Evolutionary conservation across 2,888 invertebrate genomes (phyloP).

Genomic region (Parelbella ahira): DNA sequence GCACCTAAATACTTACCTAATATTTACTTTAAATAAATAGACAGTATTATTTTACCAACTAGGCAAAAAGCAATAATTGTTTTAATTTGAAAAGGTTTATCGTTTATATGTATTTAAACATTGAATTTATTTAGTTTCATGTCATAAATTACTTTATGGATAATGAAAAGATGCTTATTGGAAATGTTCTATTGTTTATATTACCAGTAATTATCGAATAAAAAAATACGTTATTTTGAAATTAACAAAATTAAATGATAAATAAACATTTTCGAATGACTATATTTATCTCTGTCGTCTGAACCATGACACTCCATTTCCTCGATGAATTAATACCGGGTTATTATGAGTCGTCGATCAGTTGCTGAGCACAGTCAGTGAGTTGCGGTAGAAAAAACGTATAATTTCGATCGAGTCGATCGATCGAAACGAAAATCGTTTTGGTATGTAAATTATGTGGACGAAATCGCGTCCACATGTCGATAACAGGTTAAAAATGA

Average conservation of each 20-base stretch:
- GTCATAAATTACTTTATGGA: too few species aligned
- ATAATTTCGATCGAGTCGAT: conserved; percentile 55
- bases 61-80: too few species aligned
- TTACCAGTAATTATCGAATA: too few species aligned
- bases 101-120: too few species aligned
- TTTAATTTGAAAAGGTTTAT: too few species aligned
- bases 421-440: conserved; percentile 51
- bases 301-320: conserved; percentile 41
- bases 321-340: conserved; percentile 47
- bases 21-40: too few species aligned
- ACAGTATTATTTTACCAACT: too few species aligned
- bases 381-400: conserved; percentile 57
- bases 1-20: too few species aligned
- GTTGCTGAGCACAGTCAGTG: conserved; percentile 54
- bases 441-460: conserved; percentile 45
- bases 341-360: conserved; percentile 62
- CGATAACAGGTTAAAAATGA: conserved; percentile 37
- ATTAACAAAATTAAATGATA: neutral
- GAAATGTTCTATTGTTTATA: too few species aligned
- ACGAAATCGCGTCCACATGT: conserved; percentile 43
- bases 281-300: conserved; percentile 47
- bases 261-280: conserved; percentile 38
- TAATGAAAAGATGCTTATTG: too few species aligned
- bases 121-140: too few species aligned
- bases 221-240: too few species aligned